These are phyloP conservation scores for Folsomia manolachei DNA, from an alignment of 2,888 invertebrate species.

Conservation along the genomic window DNA sequence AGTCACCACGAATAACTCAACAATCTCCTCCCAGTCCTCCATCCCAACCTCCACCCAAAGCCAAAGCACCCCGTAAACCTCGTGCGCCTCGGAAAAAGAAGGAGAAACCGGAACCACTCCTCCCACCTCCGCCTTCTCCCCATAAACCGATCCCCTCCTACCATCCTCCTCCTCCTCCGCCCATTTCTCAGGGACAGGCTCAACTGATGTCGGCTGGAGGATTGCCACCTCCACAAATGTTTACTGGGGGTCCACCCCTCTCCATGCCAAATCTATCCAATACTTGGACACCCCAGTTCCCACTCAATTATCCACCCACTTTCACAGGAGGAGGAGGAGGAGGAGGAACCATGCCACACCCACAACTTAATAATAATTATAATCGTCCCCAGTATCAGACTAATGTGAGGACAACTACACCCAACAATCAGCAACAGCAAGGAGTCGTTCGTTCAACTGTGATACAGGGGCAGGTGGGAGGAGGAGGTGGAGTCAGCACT, in stretches of 20 bases:
- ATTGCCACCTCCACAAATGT: too few species aligned
- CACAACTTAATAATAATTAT: background rate
- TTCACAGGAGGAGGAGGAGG: background rate
- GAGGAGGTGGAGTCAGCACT: too few species aligned
- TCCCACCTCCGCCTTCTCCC: background rate
- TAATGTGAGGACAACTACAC: background rate
- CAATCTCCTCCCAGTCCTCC: background rate
- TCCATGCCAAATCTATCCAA: background rate
- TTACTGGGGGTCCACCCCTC: too few species aligned
- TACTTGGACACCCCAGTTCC: background rate
- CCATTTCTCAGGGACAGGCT: background rate
- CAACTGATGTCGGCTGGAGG: too few species aligned
- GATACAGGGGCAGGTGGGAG: background rate
- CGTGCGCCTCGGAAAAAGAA: slow-evolving; percentile 9
- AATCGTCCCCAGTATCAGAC: background rate
- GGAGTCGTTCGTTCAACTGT: background rate
- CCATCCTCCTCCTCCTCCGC: background rate
- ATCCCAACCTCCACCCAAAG: slow-evolving; percentile 3
- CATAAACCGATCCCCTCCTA: background rate
- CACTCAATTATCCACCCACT: background rate
- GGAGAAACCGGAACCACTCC: slow-evolving; percentile 7
- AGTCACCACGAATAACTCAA: background rate
- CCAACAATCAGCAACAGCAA: background rate
- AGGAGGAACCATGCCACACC: background rate
- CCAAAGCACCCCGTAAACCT: background rate